Conservation (phyloP, 2,113 vertebrate species). For the Gallinago jamesoni region DNA sequence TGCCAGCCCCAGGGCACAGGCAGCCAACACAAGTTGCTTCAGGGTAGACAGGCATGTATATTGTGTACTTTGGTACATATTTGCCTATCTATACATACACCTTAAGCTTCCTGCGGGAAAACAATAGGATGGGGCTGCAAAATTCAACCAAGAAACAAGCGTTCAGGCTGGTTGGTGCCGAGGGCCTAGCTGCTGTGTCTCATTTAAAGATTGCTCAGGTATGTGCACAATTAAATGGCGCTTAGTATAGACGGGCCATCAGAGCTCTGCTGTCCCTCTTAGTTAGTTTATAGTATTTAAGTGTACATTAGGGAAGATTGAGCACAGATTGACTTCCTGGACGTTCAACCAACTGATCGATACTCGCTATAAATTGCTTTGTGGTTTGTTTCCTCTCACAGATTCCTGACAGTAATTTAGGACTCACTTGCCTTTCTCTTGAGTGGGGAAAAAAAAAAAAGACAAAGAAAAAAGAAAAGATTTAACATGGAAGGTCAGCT, state of each 20-base stretch:
- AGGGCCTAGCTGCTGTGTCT: background rate
- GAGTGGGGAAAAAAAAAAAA: background rate
- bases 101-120: background rate
- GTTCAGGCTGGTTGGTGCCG: background rate
- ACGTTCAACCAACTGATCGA: background rate
- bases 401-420: background rate
- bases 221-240: background rate
- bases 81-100: background rate
- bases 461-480: background rate
- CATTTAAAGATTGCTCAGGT: background rate
- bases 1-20: background rate
- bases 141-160: background rate
- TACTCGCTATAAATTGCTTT: background rate
- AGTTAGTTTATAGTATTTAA: background rate
- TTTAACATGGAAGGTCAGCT: background rate
- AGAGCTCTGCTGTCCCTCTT: background rate
- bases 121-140: background rate
- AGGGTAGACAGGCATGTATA: fast-evolving
- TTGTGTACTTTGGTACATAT: fast-evolving
- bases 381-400: background rate
- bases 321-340: background rate
- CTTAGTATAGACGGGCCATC: background rate
- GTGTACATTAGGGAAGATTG: background rate
- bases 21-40: background rate
- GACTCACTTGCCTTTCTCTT: background rate